Evolutionary conservation across 2,113 vertebrate species (phyloP).

Genomic region (Corynorhinus townsendii): DNA sequence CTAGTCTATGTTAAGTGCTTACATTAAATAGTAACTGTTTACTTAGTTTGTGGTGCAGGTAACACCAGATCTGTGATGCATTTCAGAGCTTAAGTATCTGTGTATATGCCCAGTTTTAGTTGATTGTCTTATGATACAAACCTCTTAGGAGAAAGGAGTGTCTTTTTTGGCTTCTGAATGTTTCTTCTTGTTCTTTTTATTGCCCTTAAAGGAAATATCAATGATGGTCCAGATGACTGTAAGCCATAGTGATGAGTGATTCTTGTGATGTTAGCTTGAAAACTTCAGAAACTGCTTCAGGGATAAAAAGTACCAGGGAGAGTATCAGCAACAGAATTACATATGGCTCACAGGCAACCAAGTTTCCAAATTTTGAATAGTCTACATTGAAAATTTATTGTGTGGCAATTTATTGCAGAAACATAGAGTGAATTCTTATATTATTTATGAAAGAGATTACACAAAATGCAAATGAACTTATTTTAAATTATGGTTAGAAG

Average conservation of each 20-base stretch:
- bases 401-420: background rate
- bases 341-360: background rate
- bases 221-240: conserved; percentile 19
- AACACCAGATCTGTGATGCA: background rate
- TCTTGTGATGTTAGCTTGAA: conserved; percentile 13
- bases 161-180: background rate
- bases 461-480: background rate
- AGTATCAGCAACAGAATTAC: background rate
- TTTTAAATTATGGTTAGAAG: background rate
- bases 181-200: conserved; percentile 40
- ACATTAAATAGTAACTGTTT: background rate
- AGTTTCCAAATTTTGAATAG: background rate
- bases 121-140: conserved; percentile 1
- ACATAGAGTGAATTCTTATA: background rate
- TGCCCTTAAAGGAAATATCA: conserved; percentile 23
- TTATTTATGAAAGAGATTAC: background rate
- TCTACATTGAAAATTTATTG: background rate
- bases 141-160: background rate
- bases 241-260: background rate
- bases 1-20: background rate
- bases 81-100: background rate
- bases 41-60: background rate
- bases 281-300: conserved; percentile 34
- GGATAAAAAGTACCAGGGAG: background rate
- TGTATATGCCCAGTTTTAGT: background rate